A percentile compares a stretch with the other conserved stretches of the same genome.
Evolutionary conservation across 2,113 vertebrate genomes (phyloP).

Genomic region (Promerops cafer): DNA sequence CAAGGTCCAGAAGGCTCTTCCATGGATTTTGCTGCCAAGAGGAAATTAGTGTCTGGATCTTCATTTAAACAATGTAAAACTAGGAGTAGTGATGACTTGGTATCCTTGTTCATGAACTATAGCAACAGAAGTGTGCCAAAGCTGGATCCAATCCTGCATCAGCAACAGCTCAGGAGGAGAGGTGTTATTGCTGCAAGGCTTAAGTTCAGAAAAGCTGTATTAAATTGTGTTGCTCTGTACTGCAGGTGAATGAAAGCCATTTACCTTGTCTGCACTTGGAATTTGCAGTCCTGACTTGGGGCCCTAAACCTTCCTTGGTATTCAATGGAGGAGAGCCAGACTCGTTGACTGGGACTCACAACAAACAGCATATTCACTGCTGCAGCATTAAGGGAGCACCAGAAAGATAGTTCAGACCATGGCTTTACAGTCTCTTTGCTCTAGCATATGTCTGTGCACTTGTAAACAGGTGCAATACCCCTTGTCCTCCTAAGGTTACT

Average conservation of each 20-base stretch:
- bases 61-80: neutral
- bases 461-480: neutral
- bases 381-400: neutral
- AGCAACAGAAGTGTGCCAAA: neutral
- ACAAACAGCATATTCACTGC: neutral
- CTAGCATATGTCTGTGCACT: rapidly evolving
- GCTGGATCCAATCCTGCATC: neutral
- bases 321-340: neutral
- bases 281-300: neutral
- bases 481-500: neutral
- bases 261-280: neutral
- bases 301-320: neutral
- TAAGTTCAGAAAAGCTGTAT: neutral
- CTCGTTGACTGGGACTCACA: neutral
- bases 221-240: neutral
- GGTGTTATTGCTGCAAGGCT: rapidly evolving
- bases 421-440: neutral
- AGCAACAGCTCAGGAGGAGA: neutral
- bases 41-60: neutral
- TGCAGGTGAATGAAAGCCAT: neutral
- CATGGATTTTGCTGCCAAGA: neutral
- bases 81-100: neutral
- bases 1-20: rapidly evolving
- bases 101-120: neutral
- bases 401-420: neutral